phyloP scores from a whole-genome alignment of 2,113 vertebrate genomes.

The Melierax canorus region DNA sequence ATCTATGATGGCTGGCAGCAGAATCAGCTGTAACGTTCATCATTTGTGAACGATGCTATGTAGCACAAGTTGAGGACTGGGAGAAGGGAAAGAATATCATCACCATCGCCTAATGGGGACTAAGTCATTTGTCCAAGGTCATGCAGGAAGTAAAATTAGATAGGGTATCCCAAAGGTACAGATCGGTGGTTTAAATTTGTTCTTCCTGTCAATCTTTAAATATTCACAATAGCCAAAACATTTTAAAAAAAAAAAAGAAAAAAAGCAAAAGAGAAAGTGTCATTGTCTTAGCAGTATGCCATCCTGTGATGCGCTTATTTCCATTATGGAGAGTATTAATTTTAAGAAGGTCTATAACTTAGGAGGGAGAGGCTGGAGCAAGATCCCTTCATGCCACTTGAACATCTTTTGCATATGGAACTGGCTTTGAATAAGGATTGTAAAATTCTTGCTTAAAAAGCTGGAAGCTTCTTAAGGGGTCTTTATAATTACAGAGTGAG shows the following conservation, averaged over 20 bases:
- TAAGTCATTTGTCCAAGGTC: background rate
- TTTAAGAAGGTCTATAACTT: background rate
- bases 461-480: background rate
- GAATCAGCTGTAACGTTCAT: background rate
- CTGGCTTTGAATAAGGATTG: background rate
- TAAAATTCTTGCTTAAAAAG: background rate
- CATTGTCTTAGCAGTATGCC: background rate
- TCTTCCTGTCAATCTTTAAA: background rate
- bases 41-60: background rate
- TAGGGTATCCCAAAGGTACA: background rate
- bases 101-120: background rate
- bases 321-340: background rate
- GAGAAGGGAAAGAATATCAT: background rate
- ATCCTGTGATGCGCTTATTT: background rate
- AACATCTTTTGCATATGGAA: background rate
- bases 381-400: background rate
- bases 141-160: background rate
- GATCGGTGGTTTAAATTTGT: rapidly evolving
- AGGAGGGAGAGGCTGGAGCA: background rate
- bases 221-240: background rate
- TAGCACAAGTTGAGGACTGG: background rate
- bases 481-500: background rate
- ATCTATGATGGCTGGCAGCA: background rate
- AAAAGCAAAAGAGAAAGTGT: background rate
- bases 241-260: background rate